These are phyloP conservation scores for Podocnemis expansa DNA, from an alignment of 2,113 vertebrate genomes.

Conservation along the genomic window DNA sequence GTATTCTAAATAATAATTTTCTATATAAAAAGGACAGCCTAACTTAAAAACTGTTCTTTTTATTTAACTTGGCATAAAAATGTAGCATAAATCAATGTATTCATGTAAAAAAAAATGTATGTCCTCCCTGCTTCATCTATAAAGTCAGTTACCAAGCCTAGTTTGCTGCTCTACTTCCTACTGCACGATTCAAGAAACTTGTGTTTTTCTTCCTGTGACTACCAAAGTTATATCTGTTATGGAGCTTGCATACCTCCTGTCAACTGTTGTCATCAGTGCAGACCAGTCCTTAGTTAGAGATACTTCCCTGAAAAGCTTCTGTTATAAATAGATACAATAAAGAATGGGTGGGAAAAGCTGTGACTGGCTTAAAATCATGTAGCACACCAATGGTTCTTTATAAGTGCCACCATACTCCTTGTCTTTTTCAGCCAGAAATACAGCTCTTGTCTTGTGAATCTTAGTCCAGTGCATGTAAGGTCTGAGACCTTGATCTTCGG, in stretches of 20 bases:
- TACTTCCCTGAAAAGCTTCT: not conserved
- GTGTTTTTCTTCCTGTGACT: not conserved
- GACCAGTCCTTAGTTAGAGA: not conserved
- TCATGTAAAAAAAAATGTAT: not conserved
- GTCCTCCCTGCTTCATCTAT: not conserved
- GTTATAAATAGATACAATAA: not conserved
- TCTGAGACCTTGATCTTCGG: too few species aligned
- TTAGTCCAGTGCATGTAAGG: not conserved
- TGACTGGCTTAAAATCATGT: not conserved
- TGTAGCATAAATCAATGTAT: not conserved
- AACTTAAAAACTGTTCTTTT: not conserved
- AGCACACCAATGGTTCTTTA: not conserved
- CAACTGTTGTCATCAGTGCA: too few species aligned
- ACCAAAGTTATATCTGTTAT: not conserved
- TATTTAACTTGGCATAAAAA: not conserved
- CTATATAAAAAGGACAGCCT: not conserved
- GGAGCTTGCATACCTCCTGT: too few species aligned
- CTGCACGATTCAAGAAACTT: rapidly evolving
- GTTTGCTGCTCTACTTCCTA: not conserved
- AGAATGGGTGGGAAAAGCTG: not conserved
- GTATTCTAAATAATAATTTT: not conserved
- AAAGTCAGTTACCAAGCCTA: not conserved
- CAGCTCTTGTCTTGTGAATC: not conserved
- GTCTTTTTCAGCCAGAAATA: not conserved
- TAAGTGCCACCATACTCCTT: too few species aligned